Base-by-base conservation (phyloP, 2,888 invertebrate genomes). In the Drosophila macrospina region DNA sequence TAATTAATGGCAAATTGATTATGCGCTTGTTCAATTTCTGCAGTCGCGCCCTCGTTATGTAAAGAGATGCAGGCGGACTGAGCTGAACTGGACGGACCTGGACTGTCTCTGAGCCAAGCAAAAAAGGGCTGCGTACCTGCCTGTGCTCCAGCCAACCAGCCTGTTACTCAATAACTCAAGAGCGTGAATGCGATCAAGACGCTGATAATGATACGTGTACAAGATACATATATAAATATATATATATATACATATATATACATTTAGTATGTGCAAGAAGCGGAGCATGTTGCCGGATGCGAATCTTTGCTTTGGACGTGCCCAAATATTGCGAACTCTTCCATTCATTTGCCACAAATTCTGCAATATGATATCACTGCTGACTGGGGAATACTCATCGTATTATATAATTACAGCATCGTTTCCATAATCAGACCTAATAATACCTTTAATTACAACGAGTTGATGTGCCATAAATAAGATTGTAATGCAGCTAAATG, bases 1-100 rank as follows among this genome's bases (percentile, higher is more conserved):
- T 84, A 82, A 81, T 86, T 84, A 83, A 84, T 86, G 84, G 59
- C 74, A 80, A 83, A 68, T 71, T 74, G 81, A 69, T 68, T 84
- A 80, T 72, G 74, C 73, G 85, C 66, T 72, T 56, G 80, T 67
- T 77, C 69, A 71, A 32, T 78, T 74, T 64, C 72, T 72, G 78
- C 74, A 74, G 73, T 56, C 73, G 32, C 74, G 24, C 37, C 37
- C 63, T 50, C 48, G 68, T 87, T 87, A 87, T 82, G 79, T 86
- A 83, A 85, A 71, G 47, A 62, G 66, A 82, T 80, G 86, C 80
- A 80, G 82, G 65, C 61, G 44, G n/a, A n/a, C n/a, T n/a, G n/a
- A n/a, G n/a, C n/a, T n/a, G n/a, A n/a, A n/a, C n/a, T n/a, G n/a
- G n/a, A n/a, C n/a, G n/a, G n/a, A n/a, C n/a, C n/a, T n/a, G n/a